These are phyloP conservation scores for Crepidodera aurea DNA, from an alignment of 2,888 invertebrate genomes.

Conservation along the genomic window DNA sequence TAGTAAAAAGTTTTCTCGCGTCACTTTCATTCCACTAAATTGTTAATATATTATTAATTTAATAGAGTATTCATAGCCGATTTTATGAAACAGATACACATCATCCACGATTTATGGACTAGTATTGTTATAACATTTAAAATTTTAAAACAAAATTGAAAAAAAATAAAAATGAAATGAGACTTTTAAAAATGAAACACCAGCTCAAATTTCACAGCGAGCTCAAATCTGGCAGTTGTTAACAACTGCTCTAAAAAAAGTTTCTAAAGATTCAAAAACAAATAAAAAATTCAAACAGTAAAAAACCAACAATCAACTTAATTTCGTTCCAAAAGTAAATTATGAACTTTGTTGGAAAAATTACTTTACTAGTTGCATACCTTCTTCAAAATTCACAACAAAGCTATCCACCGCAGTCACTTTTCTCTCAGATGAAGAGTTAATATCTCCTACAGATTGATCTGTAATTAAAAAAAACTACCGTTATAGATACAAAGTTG, in stretches of 20 bases:
- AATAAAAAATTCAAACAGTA: constrained; percentile 31
- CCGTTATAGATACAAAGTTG: no score
- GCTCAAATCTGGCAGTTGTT: constrained; percentile 13
- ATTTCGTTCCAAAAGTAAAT: constrained; percentile 36
- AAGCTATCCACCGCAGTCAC: constrained; percentile 71
- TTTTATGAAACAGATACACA: constrained; percentile 4
- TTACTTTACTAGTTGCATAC: constrained; percentile 75
- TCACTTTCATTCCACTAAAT: not conserved
- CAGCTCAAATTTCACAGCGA: constrained; percentile 20
- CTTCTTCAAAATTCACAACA: constrained; percentile 83
- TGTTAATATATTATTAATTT: constrained; percentile 6
- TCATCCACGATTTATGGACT: constrained; percentile 28
- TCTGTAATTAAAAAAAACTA: constrained; percentile 42
- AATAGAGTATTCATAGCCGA: not conserved
- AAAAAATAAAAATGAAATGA: no score
- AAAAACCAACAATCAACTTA: constrained; percentile 39
- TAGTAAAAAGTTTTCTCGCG: not conserved
- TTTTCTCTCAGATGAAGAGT: constrained; percentile 52
- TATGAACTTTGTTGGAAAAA: constrained; percentile 35
- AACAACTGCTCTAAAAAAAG: not conserved
- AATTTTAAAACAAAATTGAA: constrained; percentile 30
- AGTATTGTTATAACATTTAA: constrained; percentile 34
- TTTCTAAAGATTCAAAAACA: constrained; percentile 32
- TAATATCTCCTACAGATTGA: constrained; percentile 38
- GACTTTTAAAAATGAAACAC: constrained; percentile 22